Percentiles rank a stretch among this genome's conserved stretches.
phyloP scores from a whole-genome alignment of 2,797 vertebrate species.

The Microctenopoma lineatum region DNA sequence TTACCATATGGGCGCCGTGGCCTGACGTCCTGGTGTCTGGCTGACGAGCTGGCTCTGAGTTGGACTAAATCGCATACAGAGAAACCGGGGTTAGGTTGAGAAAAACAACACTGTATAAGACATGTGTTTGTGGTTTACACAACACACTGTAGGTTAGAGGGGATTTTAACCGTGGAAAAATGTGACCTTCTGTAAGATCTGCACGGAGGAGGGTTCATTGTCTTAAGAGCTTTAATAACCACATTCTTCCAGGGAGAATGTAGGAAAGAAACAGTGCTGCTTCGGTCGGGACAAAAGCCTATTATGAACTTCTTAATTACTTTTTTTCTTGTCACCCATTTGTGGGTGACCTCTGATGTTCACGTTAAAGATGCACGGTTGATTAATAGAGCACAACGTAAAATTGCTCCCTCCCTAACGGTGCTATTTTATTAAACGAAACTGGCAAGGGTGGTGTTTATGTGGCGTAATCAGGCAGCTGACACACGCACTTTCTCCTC shows the following conservation, averaged over 20 bases:
- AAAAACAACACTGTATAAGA: slow-evolving; percentile 11
- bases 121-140: not conserved
- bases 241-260: not conserved
- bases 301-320: not conserved
- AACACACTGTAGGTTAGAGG: not conserved
- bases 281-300: not conserved
- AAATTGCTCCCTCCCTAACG: not conserved
- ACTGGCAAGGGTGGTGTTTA: slow-evolving; percentile 9
- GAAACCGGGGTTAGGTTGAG: slow-evolving; percentile 16
- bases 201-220: no score
- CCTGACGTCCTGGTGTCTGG: slow-evolving; percentile 8
- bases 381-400: not conserved
- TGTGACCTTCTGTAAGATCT: not conserved
- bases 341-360: not conserved
- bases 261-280: no score
- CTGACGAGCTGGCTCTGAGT: slow-evolving; percentile 16
- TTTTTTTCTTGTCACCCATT: not conserved
- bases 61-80: slow-evolving; percentile 13
- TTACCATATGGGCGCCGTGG: slow-evolving; percentile 34
- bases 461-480: slow-evolving; percentile 32
- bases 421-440: slow-evolving; percentile 3
- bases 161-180: slow-evolving; percentile 1
- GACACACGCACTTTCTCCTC: slow-evolving; percentile 21
- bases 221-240: no score
- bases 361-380: not conserved